These are phyloP conservation scores for Hoplodrina ambigua DNA, from an alignment of 2,888 invertebrate species.

Conservation along the genomic window DNA sequence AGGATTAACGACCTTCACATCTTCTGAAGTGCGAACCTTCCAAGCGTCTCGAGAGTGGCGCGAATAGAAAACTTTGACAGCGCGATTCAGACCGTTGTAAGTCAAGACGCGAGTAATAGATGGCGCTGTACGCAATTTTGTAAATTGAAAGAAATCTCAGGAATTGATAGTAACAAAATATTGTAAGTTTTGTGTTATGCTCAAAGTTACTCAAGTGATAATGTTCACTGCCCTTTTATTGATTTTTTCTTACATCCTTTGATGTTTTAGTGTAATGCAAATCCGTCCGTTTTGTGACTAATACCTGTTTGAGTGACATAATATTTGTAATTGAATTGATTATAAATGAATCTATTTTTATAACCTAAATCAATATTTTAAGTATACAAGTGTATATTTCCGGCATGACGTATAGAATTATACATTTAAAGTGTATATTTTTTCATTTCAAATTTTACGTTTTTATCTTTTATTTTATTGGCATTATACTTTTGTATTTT, in stretches of 20 bases:
- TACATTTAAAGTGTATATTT: conserved; percentile 38
- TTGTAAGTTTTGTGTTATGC: conserved; percentile 59
- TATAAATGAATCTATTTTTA: conserved; percentile 23
- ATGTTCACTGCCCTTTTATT: conserved; percentile 71
- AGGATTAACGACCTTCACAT: conserved; percentile 87
- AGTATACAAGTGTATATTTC: conserved; percentile 43
- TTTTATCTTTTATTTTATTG: conserved; percentile 5
- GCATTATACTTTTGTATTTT: conserved; percentile 43
- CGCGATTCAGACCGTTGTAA: conserved; percentile 27
- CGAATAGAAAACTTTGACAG: conserved; percentile 68
- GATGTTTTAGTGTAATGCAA: conserved; percentile 45
- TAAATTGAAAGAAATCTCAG: conserved; percentile 48
- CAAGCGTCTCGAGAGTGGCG: conserved; percentile 88
- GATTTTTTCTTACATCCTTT: conserved; percentile 60
- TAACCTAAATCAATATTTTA: conserved; percentile 16
- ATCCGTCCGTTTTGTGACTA: conserved; percentile 69
- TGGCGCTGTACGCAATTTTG: conserved; percentile 49
- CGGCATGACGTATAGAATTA: conserved; percentile 5
- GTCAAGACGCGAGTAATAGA: conserved; percentile 40
- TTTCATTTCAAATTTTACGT: conserved; percentile 8
- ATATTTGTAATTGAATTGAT: conserved; percentile 59
- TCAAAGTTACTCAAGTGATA: conserved; percentile 74
- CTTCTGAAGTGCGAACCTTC: conserved; percentile 88
- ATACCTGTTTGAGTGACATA: conserved; percentile 74
- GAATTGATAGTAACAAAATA: conserved; percentile 44